Conservation (phyloP, 53 echinoderm and acorn worm genomes). For the Arbacia lixula region DNA sequence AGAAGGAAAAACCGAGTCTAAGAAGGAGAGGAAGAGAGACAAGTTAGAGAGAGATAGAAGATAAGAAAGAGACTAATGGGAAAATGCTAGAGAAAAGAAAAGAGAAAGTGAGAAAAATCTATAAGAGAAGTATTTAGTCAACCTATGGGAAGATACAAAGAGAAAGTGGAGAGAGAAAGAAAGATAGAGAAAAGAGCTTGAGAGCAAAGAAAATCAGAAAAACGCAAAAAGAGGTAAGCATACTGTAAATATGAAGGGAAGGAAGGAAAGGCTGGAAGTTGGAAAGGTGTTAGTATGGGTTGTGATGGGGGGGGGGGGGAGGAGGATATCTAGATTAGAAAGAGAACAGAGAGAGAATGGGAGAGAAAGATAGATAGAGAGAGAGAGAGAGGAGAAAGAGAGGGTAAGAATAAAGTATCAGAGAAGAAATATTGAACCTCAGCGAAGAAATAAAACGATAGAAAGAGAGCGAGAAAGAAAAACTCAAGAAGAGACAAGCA, state of each 20-base stretch:
- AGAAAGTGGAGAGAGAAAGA: background rate
- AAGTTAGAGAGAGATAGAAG: background rate
- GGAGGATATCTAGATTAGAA: background rate
- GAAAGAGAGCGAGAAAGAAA: background rate
- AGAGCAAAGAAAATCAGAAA: background rate
- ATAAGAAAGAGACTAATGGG: background rate
- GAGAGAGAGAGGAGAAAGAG: background rate
- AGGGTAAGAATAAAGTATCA: background rate
- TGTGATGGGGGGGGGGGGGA: background rate
- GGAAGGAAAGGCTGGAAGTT: background rate
- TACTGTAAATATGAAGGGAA: background rate
- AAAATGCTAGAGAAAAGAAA: background rate
- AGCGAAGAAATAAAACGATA: background rate
- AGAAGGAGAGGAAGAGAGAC: background rate
- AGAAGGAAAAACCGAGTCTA: background rate
- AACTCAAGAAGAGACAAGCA: background rate
- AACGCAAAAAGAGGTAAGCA: background rate
- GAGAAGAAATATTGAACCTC: too few relatives aligned
- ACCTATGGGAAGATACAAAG: too few relatives aligned
- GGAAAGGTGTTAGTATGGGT: background rate
- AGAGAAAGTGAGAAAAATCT: background rate
- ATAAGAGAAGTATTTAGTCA: too few relatives aligned
- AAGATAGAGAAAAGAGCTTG: background rate
- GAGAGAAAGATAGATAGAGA: conserved; percentile 15
- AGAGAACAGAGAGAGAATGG: background rate